These are phyloP conservation scores for Macropodus opercularis DNA, from an alignment of 2,797 vertebrate species.

Conservation along the genomic window DNA sequence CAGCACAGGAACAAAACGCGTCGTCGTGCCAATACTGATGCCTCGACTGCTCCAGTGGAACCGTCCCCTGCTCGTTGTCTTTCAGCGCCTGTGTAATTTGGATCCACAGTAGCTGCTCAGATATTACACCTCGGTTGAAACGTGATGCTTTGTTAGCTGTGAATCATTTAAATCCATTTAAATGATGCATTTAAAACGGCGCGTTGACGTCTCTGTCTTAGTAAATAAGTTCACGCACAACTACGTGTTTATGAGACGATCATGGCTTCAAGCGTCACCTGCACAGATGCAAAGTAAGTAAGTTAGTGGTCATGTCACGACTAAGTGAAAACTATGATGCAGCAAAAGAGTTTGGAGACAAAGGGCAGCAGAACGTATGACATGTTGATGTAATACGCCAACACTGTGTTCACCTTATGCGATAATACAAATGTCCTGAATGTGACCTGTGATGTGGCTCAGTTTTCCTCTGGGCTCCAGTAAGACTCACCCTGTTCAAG, in stretches of 20 bases:
- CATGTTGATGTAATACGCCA: slow-evolving; percentile 18
- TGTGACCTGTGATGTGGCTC: background rate
- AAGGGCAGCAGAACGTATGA: background rate
- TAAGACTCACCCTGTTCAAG: background rate
- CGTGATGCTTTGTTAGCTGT: too few species aligned
- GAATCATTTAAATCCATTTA: too few species aligned
- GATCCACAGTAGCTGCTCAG: background rate
- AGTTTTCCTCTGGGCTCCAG: background rate
- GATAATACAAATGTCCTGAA: slow-evolving; percentile 15
- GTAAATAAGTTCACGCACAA: too few species aligned
- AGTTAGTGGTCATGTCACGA: too few species aligned
- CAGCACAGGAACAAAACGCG: background rate
- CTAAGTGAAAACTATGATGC: background rate
- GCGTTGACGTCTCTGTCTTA: too few species aligned
- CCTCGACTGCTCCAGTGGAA: background rate
- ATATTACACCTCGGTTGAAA: too few species aligned
- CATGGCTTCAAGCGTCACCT: background rate
- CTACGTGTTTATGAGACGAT: slow-evolving; percentile 7
- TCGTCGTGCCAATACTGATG: background rate
- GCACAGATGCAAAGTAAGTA: background rate
- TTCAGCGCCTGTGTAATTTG: slow-evolving; percentile 1
- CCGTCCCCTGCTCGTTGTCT: slow-evolving; percentile 10
- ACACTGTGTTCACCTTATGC: background rate
- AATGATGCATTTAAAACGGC: too few species aligned
- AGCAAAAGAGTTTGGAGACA: background rate